Evolutionary conservation across 30 jellyfish, hydroid and myxozoan genomes (phyloP).

Genomic region (Hydra vulgaris): DNA sequence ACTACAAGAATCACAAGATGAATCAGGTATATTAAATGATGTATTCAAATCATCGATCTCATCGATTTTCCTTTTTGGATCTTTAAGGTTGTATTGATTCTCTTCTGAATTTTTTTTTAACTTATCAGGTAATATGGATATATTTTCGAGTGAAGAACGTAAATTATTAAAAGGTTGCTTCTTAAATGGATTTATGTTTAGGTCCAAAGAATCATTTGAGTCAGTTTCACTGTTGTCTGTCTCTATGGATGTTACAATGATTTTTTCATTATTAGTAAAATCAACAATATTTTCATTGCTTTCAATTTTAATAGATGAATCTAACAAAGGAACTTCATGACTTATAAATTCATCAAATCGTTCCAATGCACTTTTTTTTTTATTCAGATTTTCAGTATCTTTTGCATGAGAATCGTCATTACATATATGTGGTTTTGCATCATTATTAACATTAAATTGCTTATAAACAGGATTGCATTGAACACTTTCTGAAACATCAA

Average conservation of each 20-base stretch:
- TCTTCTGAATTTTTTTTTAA: neutral
- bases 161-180: neutral
- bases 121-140: neutral
- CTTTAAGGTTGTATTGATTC: neutral
- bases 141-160: neutral
- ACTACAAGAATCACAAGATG: neutral
- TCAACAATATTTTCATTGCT: slow-evolving; percentile 2
- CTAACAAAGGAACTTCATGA: neutral
- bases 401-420: neutral
- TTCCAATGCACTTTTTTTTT: slow-evolving; percentile 19
- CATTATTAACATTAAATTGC: neutral
- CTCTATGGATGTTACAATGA: neutral
- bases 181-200: neutral
- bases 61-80: neutral
- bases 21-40: neutral
- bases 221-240: neutral
- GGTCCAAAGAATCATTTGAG: neutral
- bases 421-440: neutral
- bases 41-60: neutral
- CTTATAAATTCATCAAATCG: slow-evolving; percentile 32
- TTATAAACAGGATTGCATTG: neutral
- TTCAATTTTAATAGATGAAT: neutral
- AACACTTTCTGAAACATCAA: neutral
- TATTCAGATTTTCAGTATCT: neutral
- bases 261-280: neutral